Base-by-base conservation (phyloP, 2,113 vertebrate species). In the Mormyrus lacerda region DNA sequence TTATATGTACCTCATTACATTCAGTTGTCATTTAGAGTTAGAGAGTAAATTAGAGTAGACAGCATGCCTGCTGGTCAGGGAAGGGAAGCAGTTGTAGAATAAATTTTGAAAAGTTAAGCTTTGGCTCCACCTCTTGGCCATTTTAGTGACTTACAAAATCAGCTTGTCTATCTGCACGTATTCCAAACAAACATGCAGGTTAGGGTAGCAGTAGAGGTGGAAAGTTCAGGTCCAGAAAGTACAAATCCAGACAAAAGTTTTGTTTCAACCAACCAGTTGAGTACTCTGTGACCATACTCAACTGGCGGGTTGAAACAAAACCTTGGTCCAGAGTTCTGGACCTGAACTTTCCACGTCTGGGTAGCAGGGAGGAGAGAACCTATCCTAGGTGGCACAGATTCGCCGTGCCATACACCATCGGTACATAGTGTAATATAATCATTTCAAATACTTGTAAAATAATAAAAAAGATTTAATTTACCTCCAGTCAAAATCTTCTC, bases 401-500 rank as follows among this genome's bases (percentile, higher is more conserved):
- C n/a, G n/a, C 76, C 5, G 3, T 44, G 35, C 76, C 19, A 44
- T 44, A 42, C 31, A 3, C 31, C 76, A 44, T 44, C 19, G 10
- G 0, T 44, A 4, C 5, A 69, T 44, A 44, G 39, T 21, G 19
- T 44, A 21, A 82, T 7, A 44, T 44, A 82, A 82, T 82, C 15
- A 85, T 85, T 85, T 19, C 11, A 85, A 45, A 85, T 50, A 50
- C 50, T 10, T n/a, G 24, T 15, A 15, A 35, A 51, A 53, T 86
- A 44, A 47, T 21, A 19, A 50, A 31, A n/a, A 13, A 87, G 17
- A 61, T 19, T 11, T 42, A 15, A 27, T 44, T 61, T 94, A 99
- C 98, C 97, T 96, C 97, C 95, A 55, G 94, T 94, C 85, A 97
- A 92, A 0, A 93, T 95, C 91, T 95, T 97, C 86, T 97, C 96